Conservation (phyloP, 2,888 invertebrate species). For the Cancer borealis region DNA sequence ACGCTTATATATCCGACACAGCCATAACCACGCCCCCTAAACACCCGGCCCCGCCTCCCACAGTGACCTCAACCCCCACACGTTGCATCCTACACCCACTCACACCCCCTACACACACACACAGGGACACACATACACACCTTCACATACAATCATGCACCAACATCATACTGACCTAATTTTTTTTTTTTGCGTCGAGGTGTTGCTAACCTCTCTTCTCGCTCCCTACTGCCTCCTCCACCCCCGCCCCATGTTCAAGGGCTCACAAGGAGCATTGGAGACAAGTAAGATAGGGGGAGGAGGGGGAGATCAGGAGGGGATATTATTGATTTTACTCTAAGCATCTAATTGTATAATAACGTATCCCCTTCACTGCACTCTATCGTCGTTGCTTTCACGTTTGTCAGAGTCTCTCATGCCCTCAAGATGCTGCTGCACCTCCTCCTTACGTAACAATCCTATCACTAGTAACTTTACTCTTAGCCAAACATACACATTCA, state of each 20-base stretch:
- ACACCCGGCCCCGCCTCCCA: conserved; percentile 58
- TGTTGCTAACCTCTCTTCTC: background rate
- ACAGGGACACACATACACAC: conserved; percentile 1
- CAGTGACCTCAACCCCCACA: conserved; percentile 48
- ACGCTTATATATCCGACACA: conserved; percentile 61
- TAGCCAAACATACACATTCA: conserved; percentile 13
- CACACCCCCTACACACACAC: background rate
- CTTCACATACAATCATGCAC: conserved; percentile 31
- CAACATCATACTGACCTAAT: background rate
- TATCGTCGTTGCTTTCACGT: background rate
- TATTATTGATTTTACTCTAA: background rate
- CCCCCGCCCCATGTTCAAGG: background rate
- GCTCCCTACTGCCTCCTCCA: background rate
- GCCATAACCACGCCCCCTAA: conserved; percentile 59
- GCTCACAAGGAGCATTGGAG: background rate
- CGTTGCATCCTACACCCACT: conserved; percentile 6
- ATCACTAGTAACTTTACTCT: background rate
- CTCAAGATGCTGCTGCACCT: background rate
- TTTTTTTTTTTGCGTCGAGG: background rate
- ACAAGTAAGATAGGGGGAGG: background rate
- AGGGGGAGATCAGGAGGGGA: background rate
- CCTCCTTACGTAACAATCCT: background rate
- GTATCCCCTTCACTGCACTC: background rate
- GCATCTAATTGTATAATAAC: background rate
- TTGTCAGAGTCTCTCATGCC: background rate